Conservation (phyloP, 2,888 invertebrate genomes). For the Fragum fragum region DNA sequence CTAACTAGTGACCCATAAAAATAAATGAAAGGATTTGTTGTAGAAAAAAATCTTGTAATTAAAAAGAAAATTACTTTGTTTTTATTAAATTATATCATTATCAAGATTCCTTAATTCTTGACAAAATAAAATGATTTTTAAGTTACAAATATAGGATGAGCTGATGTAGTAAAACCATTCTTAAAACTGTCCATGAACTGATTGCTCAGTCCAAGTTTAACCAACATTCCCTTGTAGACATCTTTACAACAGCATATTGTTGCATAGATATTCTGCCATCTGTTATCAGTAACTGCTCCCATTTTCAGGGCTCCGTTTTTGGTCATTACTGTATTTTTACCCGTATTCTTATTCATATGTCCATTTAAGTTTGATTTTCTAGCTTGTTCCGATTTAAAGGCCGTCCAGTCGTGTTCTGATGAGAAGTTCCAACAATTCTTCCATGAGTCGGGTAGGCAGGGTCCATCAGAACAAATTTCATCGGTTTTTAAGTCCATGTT, state of each 20-base stretch:
- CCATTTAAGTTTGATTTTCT: constrained; percentile 8
- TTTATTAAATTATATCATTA: too few species aligned
- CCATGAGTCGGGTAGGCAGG: constrained; percentile 56
- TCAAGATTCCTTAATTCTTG: too few species aligned
- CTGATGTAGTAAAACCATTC: constrained; percentile 31
- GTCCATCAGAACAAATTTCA: constrained; percentile 63
- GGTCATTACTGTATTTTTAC: neutral
- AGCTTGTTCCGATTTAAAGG: constrained; percentile 24
- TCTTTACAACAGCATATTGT: constrained; percentile 6
- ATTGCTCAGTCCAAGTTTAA: neutral
- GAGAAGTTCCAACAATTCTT: constrained; percentile 62
- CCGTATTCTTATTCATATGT: neutral
- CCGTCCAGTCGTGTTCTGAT: constrained; percentile 47
- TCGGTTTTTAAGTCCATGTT: constrained; percentile 16
- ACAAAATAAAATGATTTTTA: too few species aligned
- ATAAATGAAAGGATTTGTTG: too few species aligned
- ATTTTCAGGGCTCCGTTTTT: neutral
- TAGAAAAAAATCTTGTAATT: too few species aligned
- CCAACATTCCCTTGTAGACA: neutral
- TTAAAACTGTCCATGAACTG: constrained; percentile 13
- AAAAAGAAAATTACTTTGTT: too few species aligned
- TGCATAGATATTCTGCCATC: neutral
- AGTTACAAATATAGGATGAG: constrained; percentile 35
- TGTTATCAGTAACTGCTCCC: neutral
- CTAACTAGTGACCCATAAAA: too few species aligned